Conservation (phyloP, 1,140 invertebrate species). For the Tenebrio molitor region DNA sequence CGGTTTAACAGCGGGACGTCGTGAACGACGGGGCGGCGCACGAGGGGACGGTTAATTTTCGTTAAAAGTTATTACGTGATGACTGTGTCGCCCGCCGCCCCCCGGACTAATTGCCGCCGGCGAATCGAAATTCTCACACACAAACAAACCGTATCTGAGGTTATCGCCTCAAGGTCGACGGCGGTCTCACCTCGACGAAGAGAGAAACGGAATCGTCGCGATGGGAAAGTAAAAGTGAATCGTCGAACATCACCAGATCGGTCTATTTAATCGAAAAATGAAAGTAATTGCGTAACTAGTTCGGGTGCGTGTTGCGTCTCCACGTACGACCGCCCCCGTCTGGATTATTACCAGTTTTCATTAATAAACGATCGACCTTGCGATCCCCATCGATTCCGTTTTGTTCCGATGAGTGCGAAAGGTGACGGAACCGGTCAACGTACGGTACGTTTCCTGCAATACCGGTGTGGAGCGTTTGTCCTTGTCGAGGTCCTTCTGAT, state of each 20-base stretch:
- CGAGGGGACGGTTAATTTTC: constrained; percentile 2
- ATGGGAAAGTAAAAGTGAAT: constrained; percentile 11
- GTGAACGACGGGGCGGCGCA: not conserved
- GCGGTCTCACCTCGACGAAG: not conserved
- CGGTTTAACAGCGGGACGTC: not conserved
- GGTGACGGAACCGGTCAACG: constrained; percentile 3
- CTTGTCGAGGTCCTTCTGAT: not conserved
- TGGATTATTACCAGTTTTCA: not conserved
- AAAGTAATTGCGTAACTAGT: constrained; percentile 10
- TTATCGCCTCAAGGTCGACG: not conserved
- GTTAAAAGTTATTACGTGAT: constrained; percentile 1
- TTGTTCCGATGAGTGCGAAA: not conserved
- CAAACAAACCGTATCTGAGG: not conserved
- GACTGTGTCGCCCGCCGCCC: not conserved
- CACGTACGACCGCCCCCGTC: no score
- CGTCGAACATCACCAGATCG: not conserved
- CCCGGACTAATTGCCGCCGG: not conserved
- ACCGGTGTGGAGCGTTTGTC: not conserved
- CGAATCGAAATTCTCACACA: constrained; percentile 1
- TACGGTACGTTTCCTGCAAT: not conserved
- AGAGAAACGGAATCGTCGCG: not conserved
- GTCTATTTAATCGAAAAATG: constrained; percentile 3
- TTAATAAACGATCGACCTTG: not conserved
- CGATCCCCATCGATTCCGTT: not conserved
- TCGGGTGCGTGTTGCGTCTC: not conserved